Base-by-base conservation (phyloP, 2,797 vertebrate genomes). In the Notolabrus celidotus region DNA sequence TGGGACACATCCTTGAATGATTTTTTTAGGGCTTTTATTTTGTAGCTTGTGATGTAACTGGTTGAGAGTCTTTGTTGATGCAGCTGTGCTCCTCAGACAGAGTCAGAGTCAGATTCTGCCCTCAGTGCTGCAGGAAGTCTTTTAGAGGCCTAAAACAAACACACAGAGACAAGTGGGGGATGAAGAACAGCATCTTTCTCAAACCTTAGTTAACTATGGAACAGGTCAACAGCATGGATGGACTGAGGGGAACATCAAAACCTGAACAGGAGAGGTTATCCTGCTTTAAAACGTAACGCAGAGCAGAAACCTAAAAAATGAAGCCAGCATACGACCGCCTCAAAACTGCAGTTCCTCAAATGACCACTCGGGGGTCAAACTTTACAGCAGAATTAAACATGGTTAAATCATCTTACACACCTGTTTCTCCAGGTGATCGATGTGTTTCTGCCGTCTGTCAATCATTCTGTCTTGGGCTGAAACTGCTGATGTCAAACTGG, bases 381-480 rank as follows among this genome's bases (percentile, higher is more conserved):
- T n/a, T n/a, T n/a, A n/a, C n/a, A n/a, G n/a, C n/a, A n/a, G n/a
- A n/a, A n/a, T n/a, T n/a, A n/a, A n/a, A n/a, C n/a, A n/a, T n/a
- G n/a, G n/a, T n/a, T n/a, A n/a, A n/a, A n/a, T 46, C 43, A 23
- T 1, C 1, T 41, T 23, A 39, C 17, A 3, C 20, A 77, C 75
- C 22, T 55, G 72, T 73, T 83, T 85, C 20, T 91, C 87, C 70
- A 91, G 72, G 19, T 67, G 36, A 10, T 75, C 45, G 4, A 89
- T 81, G 34, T 61, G 68, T 63, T 54, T 67, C 41, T 70, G 75
- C 9, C 70, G 70, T 16, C 74, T 77, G 72, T 70, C 22, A n/a
- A 89, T 81, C 57, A 75, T 45, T 66, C 60, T 52, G 22, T 86
- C 82, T 29, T 33, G 55, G 7, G 65, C 77, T 53, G 67, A 74